Base-by-base conservation (phyloP, 2,113 vertebrate genomes). In the Leiothrix lutea region DNA sequence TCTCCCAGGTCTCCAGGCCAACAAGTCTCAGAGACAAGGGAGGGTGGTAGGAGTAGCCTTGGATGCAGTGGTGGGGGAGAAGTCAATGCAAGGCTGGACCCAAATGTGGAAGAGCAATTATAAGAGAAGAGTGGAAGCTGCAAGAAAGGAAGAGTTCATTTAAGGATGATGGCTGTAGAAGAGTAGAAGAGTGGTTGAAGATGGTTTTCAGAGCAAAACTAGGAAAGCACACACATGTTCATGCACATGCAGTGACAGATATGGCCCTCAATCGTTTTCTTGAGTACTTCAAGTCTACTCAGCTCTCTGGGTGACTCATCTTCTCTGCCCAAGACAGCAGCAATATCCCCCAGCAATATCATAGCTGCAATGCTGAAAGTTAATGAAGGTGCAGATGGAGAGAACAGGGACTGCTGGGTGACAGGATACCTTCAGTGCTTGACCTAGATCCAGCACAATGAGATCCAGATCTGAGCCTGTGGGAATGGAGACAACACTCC, bases 311-410 rank as follows among this genome's bases (percentile, higher is more conserved):
- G 14, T 80, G 40, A 53, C 40, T 67, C n/a, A 26, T 14, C 29
- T 66, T 50, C 31, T 67, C 44, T 82, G 51, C 26, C 56, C 44
- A 33, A 35, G 44, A 54, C 33, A 81, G 35, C 50, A 50, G 33
- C 2, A 4, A 54, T 24, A 18, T 8, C 35, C 36, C 53, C 26
- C 48, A 69, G 48, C 33, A 81, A 28, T 8, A 65, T 14, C 3
- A 3, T 31, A 31, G 47, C 33, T 22, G 11, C 4, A 24, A 21
- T 0, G 0, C 3, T 36, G 23, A 36, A 35, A 57, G 60, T 13
- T 58, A 54, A 29, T 36, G 38, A n/a, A 81, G 16, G n/a, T 53
- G 61, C 45, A n/a, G 25, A n/a, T 14, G 42, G 42, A 92, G 26
- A 61, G 12, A 23, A 33, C 7, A 9, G 44, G 9, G 18, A 75